These are phyloP conservation scores for Naso thynnoides DNA, from an alignment of 2,797 vertebrate genomes.

Conservation along the genomic window DNA sequence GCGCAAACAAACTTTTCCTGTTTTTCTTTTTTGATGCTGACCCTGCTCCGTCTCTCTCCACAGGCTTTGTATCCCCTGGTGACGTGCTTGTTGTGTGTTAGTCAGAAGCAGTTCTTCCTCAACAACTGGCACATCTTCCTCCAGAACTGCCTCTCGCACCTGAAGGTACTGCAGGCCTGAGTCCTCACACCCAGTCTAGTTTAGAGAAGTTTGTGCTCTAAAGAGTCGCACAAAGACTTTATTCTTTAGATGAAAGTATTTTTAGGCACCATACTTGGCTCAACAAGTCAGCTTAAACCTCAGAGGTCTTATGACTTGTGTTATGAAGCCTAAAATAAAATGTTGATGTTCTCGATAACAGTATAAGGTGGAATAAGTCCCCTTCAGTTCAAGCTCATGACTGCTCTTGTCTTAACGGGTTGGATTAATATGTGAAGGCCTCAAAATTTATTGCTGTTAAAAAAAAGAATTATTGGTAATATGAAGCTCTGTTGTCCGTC, in stretches of 20 bases:
- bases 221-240: constrained; percentile 28
- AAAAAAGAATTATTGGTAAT: background rate
- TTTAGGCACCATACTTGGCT: constrained; percentile 22
- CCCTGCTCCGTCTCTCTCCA: constrained; percentile 45
- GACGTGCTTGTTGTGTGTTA: constrained; percentile 98
- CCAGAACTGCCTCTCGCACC: constrained; percentile 98
- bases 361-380: constrained; percentile 9
- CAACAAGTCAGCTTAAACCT: constrained; percentile 43
- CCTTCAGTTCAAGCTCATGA: background rate
- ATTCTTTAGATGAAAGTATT: constrained; percentile 37
- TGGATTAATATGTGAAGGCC: background rate
- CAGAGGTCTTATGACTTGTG: constrained; percentile 54
- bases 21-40: constrained; percentile 14
- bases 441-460: constrained; percentile 17
- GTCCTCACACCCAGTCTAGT: background rate
- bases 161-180: constrained; percentile 90
- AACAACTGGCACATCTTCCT: constrained; percentile 99
- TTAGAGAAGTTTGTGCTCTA: constrained; percentile 5
- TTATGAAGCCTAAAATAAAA: constrained; percentile 47
- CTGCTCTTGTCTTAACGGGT: background rate
- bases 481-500: background rate
- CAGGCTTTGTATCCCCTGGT: constrained; percentile 98
- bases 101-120: constrained; percentile 99
- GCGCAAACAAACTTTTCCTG: background rate
- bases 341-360: constrained; percentile 16